A percentile compares a stretch with the other conserved stretches of the same genome.
These are phyloP conservation scores for Bubo blakistoni DNA, from an alignment of 2,113 vertebrate species.

Conservation along the genomic window DNA sequence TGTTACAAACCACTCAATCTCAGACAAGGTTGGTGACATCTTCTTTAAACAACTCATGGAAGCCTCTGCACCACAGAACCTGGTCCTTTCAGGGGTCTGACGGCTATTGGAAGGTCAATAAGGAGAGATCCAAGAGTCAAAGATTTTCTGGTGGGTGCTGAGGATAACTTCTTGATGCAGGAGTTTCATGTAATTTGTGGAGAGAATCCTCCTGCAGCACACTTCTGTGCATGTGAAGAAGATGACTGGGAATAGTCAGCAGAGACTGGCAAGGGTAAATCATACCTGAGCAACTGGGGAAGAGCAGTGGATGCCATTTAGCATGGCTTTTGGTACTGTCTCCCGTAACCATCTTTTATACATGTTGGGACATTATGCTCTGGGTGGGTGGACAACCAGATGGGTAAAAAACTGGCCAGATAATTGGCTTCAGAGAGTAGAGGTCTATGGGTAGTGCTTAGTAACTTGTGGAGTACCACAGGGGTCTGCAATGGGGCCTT, in stretches of 20 bases:
- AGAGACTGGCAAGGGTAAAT: background rate
- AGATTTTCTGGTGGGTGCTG: background rate
- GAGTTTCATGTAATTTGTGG: background rate
- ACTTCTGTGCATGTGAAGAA: background rate
- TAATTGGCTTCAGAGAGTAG: background rate
- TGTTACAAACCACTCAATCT: background rate
- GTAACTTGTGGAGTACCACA: background rate
- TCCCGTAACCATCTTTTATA: background rate
- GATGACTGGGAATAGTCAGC: background rate
- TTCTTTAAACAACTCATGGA: background rate
- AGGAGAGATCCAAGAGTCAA: background rate
- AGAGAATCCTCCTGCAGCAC: background rate
- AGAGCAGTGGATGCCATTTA: background rate
- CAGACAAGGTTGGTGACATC: background rate
- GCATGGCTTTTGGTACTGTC: background rate
- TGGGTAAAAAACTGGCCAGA: background rate
- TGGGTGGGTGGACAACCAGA: background rate
- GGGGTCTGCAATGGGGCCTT: background rate
- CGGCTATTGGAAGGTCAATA: background rate
- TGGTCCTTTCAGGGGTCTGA: background rate
- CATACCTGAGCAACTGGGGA: background rate
- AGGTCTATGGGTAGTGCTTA: background rate
- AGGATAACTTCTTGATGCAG: background rate
- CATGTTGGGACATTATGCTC: background rate
- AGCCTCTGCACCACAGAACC: background rate